These are phyloP conservation scores for Butastur rufipennis DNA, from an alignment of 2,113 vertebrate genomes.

Conservation along the genomic window DNA sequence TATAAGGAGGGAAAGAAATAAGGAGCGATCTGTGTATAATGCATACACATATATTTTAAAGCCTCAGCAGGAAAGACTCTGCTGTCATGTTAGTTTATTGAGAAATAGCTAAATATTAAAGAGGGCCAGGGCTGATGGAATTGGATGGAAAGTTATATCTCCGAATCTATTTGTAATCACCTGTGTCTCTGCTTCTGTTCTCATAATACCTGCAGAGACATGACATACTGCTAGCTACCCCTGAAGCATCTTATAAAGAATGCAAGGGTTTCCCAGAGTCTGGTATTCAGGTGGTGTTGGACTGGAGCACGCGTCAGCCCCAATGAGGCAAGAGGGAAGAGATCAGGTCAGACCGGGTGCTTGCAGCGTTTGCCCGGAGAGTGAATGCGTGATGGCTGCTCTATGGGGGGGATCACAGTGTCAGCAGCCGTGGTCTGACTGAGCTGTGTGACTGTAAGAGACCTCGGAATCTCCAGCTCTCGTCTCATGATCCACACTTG, in stretches of 20 bases:
- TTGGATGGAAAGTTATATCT: not conserved
- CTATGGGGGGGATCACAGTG: not conserved
- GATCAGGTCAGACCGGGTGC: not conserved
- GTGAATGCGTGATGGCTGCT: not conserved
- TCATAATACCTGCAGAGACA: not conserved
- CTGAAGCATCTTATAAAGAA: not conserved
- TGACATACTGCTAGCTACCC: not conserved
- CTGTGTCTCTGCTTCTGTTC: constrained; percentile 5
- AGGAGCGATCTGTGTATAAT: not conserved
- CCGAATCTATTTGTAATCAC: constrained; percentile 27
- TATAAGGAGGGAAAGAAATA: constrained; percentile 12
- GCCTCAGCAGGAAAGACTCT: not conserved
- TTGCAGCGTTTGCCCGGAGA: not conserved
- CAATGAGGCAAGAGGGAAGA: not conserved
- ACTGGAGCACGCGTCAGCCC: not conserved
- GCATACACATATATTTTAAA: constrained; percentile 21
- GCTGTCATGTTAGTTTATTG: constrained; percentile 25
- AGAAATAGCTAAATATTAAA: constrained; percentile 31
- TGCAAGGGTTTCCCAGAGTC: not conserved
- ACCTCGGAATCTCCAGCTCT: not conserved
- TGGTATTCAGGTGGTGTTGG: not conserved
- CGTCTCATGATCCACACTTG: not conserved
- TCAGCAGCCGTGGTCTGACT: not conserved
- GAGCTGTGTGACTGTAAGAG: not conserved
- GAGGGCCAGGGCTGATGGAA: not conserved